Evolutionary conservation across 2,113 vertebrate genomes (phyloP).

Genomic region (Myiagra hebetior): DNA sequence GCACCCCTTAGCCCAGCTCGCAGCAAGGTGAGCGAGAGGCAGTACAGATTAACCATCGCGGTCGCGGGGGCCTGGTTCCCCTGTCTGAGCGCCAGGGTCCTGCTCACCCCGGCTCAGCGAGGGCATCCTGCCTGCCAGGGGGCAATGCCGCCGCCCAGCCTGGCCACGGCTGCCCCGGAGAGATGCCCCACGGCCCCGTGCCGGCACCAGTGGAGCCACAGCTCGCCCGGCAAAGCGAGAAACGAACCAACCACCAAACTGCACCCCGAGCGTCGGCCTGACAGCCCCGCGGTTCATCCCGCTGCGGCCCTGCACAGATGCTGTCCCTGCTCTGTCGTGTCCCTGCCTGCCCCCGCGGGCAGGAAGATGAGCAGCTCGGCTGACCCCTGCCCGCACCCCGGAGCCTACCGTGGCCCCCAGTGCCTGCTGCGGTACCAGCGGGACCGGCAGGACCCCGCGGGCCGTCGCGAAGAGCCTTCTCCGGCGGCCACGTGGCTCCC

Average conservation of each 20-base stretch:
- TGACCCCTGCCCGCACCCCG: not conserved
- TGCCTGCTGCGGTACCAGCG: not conserved
- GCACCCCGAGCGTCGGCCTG: not conserved
- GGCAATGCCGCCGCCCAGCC: not conserved
- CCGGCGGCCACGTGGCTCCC: not conserved
- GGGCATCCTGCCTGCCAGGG: not conserved
- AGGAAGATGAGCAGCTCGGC: no score
- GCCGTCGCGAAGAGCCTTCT: not conserved
- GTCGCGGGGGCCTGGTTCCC: not conserved
- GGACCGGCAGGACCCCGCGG: not conserved
- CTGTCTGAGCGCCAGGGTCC: accelerated
- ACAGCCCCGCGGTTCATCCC: not conserved
- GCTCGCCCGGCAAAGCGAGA: not conserved
- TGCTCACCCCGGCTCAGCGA: not conserved
- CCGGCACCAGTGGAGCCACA: not conserved
- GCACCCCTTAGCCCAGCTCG: not conserved
- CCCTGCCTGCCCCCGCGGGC: not conserved
- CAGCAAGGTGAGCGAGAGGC: not conserved
- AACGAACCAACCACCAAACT: not conserved
- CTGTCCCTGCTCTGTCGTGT: not conserved
- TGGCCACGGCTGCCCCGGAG: not conserved
- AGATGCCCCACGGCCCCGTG: not conserved
- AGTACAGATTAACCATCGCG: accelerated
- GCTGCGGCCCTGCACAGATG: not conserved
- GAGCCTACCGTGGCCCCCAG: accelerated